A percentile compares a stretch with the other conserved stretches of the same genome.
These are phyloP conservation scores for Erethizon dorsatum DNA, from an alignment of 2,797 vertebrate genomes.

Conservation along the genomic window DNA sequence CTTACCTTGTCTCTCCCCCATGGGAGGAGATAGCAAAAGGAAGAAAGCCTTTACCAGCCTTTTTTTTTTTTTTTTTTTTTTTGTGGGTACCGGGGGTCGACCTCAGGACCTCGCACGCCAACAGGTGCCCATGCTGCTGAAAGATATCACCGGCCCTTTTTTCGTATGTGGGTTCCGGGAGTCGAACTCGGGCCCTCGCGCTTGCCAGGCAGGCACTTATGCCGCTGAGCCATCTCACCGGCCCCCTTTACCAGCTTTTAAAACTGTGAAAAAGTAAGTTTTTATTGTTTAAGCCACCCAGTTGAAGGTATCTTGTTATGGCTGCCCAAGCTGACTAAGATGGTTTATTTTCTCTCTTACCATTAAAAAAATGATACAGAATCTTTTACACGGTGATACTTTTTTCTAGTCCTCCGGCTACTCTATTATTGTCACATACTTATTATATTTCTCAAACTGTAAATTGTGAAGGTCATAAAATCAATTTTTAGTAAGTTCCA, in stretches of 20 bases:
- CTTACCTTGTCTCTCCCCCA: background rate
- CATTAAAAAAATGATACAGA: constrained; percentile 8
- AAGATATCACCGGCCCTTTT: too few relatives aligned
- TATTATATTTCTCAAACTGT: background rate
- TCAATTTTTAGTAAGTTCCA: constrained; percentile 11
- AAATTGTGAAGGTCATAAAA: background rate
- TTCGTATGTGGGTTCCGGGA: too few relatives aligned
- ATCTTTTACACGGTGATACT: background rate
- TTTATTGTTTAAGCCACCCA: background rate
- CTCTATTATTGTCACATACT: background rate
- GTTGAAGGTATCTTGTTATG: background rate
- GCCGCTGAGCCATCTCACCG: too few relatives aligned
- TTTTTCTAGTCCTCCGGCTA: background rate
- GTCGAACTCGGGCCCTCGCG: too few relatives aligned
- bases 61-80: too few relatives aligned
- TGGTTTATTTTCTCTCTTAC: background rate
- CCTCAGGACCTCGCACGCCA: too few relatives aligned
- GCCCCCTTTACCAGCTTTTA: background rate
- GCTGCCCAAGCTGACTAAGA: background rate
- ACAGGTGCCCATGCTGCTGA: too few relatives aligned
- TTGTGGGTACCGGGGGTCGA: too few relatives aligned
- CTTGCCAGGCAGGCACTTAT: too few relatives aligned
- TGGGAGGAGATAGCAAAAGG: background rate
- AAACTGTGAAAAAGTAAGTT: background rate
- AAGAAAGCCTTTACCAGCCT: background rate